Evolutionary conservation across 2,888 invertebrate genomes (phyloP).

Genomic region (Aphodius sticticus): DNA sequence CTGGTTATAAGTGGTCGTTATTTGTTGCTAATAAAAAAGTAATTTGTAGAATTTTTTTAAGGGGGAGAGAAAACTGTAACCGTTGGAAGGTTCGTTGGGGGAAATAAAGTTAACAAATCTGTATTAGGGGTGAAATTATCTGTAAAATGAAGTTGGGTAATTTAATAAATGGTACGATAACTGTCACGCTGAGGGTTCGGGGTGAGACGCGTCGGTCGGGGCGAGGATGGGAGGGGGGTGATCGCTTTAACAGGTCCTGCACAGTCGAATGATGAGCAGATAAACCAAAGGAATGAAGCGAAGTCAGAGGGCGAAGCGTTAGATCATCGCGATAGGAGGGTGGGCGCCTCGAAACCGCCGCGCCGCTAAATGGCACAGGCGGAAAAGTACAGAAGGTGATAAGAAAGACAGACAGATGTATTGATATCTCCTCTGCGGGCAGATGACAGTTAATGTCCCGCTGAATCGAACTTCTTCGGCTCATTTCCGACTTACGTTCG

Average conservation of each 20-base stretch:
- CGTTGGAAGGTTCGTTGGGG: slow-evolving; percentile 6
- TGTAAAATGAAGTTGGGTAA: slow-evolving; percentile 43
- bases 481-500: slow-evolving; percentile 55
- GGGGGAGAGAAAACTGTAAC: neutral
- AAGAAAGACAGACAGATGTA: slow-evolving; percentile 60
- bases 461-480: slow-evolving; percentile 52
- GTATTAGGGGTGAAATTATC: slow-evolving; percentile 27
- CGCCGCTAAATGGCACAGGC: slow-evolving; percentile 45
- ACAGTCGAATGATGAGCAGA: slow-evolving; percentile 32
- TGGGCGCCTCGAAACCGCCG: slow-evolving; percentile 25
- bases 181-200: slow-evolving; percentile 37
- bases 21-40: slow-evolving; percentile 9
- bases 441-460: slow-evolving; percentile 58
- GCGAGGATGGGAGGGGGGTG: slow-evolving; percentile 20
- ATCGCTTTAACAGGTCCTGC: slow-evolving; percentile 32
- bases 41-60: slow-evolving; percentile 9
- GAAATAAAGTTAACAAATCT: slow-evolving; percentile 24
- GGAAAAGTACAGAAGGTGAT: slow-evolving; percentile 58
- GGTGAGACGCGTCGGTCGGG: slow-evolving; percentile 16
- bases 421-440: slow-evolving; percentile 54
- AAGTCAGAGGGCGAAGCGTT: slow-evolving; percentile 35
- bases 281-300: slow-evolving; percentile 30
- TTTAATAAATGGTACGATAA: slow-evolving; percentile 51
- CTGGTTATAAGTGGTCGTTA: slow-evolving; percentile 5
- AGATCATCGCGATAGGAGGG: slow-evolving; percentile 51